A percentile compares a stretch with the other conserved stretches of the same genome.
Conservation (phyloP, 2,888 invertebrate genomes). For the Drosophila imparisetae region DNA sequence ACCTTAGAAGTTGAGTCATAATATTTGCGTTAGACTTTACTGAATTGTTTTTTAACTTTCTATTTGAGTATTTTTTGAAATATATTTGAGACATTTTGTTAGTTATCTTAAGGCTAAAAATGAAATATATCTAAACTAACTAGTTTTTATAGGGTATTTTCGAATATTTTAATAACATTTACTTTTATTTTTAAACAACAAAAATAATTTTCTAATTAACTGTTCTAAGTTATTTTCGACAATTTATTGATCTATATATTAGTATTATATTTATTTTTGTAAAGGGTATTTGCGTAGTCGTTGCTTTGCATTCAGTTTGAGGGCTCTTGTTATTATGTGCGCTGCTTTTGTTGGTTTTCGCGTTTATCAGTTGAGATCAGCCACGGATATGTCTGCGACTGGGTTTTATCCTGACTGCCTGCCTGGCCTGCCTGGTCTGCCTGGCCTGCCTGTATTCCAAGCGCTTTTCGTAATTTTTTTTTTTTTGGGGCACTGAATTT, state of each 20-base stretch:
- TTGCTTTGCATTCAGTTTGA: not conserved
- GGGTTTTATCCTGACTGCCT: conserved; percentile 68
- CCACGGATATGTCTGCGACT: conserved; percentile 56
- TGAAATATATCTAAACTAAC: not conserved
- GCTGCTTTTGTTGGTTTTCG: conserved; percentile 72
- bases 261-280: not conserved
- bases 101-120: not conserved
- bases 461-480: conserved; percentile 66
- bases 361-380: conserved; percentile 79
- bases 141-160: not conserved
- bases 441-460: conserved; percentile 20
- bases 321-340: conserved; percentile 36
- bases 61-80: not conserved
- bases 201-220: no score
- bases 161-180: not conserved
- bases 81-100: no score
- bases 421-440: conserved; percentile 31
- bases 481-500: conserved; percentile 70
- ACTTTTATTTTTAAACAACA: no score
- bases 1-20: not conserved
- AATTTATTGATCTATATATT: not conserved
- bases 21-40: no score
- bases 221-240: no score
- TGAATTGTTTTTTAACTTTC: no score
- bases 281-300: conserved; percentile 26